A percentile compares a stretch with the other conserved stretches of the same genome.
Evolutionary conservation across 2,888 invertebrate genomes (phyloP).

Genomic region (Hipparchia sbordonii): DNA sequence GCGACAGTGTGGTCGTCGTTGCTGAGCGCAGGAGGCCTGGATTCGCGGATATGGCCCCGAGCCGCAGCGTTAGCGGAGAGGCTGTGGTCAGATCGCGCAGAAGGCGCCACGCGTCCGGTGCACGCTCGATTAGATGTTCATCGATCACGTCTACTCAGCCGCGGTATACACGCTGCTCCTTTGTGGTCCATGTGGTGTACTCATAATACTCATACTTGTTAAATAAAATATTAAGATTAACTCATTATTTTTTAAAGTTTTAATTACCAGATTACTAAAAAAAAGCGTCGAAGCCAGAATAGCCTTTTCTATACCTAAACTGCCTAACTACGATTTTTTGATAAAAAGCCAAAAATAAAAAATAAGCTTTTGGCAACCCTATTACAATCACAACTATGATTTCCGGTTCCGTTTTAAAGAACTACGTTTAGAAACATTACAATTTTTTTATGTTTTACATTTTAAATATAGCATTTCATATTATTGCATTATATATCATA

Average conservation of each 20-base stretch:
- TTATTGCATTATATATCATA: no score
- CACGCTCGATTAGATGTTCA: conserved; percentile 86
- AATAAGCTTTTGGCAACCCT: conserved; percentile 13
- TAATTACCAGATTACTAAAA: background rate
- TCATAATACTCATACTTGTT: conserved; percentile 86
- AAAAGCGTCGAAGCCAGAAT: background rate
- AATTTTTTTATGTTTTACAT: background rate
- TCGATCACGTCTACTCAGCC: conserved; percentile 81
- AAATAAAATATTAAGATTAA: conserved; percentile 37
- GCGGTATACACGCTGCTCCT: conserved; percentile 85
- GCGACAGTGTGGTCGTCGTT: conserved; percentile 92
- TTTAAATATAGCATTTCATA: no score
- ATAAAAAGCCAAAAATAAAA: background rate
- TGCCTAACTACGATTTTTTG: no score
- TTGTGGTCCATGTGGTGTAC: conserved; percentile 89
- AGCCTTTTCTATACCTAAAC: background rate
- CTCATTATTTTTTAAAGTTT: background rate
- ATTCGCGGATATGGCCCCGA: conserved; percentile 90
- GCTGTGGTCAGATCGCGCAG: conserved; percentile 85
- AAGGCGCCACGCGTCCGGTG: conserved; percentile 76
- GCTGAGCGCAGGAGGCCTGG: conserved; percentile 86
- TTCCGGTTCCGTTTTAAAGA: background rate
- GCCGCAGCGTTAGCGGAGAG: conserved; percentile 91
- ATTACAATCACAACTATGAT: background rate
- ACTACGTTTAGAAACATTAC: background rate